Conservation (phyloP, 2,888 invertebrate species). For the Hedya salicella region DNA sequence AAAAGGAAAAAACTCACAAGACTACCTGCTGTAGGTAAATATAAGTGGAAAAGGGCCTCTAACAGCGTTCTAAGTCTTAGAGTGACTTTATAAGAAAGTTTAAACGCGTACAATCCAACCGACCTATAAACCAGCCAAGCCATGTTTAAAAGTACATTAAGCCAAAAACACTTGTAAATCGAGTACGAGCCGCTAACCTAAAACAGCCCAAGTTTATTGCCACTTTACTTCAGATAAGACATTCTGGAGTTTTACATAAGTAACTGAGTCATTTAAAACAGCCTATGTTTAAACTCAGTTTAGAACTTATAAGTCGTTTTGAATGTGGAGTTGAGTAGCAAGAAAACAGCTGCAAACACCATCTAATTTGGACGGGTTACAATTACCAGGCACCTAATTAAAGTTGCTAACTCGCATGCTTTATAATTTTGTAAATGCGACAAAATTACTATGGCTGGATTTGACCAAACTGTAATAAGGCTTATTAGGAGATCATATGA, state of each 20-base stretch:
- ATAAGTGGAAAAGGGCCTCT: too few species aligned
- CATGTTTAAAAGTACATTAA: background rate
- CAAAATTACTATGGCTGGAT: background rate
- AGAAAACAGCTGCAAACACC: background rate
- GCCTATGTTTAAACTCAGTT: background rate
- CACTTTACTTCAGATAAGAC: background rate
- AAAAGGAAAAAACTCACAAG: too few species aligned
- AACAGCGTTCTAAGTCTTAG: too few species aligned
- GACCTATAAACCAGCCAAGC: background rate
- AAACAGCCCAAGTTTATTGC: background rate
- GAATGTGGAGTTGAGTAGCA: background rate
- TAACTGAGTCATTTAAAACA: background rate
- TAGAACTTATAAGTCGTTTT: background rate
- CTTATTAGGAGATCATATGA: too few species aligned
- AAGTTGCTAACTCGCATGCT: background rate
- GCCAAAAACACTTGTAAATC: background rate
- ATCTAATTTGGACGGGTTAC: background rate
- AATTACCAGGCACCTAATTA: constrained; percentile 9
- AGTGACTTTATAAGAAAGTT: background rate
- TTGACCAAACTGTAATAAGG: too few species aligned
- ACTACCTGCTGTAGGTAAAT: too few species aligned
- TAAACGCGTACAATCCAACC: background rate
- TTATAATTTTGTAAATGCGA: background rate
- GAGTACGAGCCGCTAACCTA: background rate
- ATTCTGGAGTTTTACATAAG: background rate